Percentiles rank a stretch among this genome's conserved stretches.
Evolutionary conservation across 2,113 vertebrate species (phyloP).

Genomic region (Noturus placidus): DNA sequence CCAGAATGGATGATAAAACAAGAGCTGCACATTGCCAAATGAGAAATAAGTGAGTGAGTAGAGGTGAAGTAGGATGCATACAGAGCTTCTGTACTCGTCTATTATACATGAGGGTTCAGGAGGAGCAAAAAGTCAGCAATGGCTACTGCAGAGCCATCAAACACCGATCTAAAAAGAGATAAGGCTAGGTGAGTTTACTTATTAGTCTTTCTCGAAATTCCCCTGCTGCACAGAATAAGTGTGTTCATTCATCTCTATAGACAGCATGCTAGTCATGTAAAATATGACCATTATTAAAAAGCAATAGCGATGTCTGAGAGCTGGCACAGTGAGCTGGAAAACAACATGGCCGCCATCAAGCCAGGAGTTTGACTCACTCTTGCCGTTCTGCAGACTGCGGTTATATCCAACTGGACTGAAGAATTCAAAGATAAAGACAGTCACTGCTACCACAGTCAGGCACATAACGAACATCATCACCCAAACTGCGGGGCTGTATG

Average conservation of each 20-base stretch:
- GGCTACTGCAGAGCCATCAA: constrained; percentile 46
- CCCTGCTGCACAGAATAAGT: background rate
- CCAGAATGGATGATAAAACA: constrained; percentile 6
- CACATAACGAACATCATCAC: constrained; percentile 99
- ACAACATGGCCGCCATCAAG: constrained; percentile 6
- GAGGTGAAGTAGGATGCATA: constrained; percentile 2
- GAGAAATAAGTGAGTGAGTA: background rate
- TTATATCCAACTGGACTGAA: constrained; percentile 91
- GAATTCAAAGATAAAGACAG: constrained; percentile 91
- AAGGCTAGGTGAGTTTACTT: constrained; percentile 17
- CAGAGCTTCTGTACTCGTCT: constrained; percentile 31
- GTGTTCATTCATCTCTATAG: background rate
- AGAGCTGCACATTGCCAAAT: background rate
- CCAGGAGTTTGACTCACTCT: constrained; percentile 77
- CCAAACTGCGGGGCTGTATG: constrained; percentile 94
- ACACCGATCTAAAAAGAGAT: background rate
- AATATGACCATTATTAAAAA: constrained; percentile 29
- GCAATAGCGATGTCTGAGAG: background rate
- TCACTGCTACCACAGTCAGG: constrained; percentile 92
- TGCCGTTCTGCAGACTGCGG: constrained; percentile 81
- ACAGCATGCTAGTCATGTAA: background rate
- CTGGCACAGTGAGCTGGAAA: background rate
- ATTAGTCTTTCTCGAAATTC: constrained; percentile 15
- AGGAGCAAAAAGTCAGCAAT: constrained; percentile 26
- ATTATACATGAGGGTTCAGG: constrained; percentile 48